Conservation (phyloP, 23 tunicate species). For the Halocynthia aurantium region DNA sequence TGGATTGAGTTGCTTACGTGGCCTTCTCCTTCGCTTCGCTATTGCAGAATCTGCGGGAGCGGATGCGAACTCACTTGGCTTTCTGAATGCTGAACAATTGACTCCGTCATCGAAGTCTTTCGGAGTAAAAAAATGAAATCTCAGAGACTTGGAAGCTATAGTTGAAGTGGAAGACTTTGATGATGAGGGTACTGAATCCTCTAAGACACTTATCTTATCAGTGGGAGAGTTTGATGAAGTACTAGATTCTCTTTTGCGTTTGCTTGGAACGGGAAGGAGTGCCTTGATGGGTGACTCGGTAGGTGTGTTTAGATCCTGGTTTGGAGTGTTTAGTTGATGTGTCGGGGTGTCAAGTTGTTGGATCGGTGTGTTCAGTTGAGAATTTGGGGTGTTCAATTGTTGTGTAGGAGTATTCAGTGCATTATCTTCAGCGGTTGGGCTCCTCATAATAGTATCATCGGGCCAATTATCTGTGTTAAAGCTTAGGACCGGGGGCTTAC, state of each 20-base stretch:
- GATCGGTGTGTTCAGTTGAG: conserved; percentile 18
- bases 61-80: conserved; percentile 51
- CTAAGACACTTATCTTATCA: conserved; percentile 4
- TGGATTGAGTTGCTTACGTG: conserved; percentile 43
- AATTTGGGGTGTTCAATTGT: conserved; percentile 12
- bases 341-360: conserved; percentile 44
- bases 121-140: conserved; percentile 53
- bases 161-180: conserved; percentile 4
- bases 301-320: conserved; percentile 52
- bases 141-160: conserved; percentile 5
- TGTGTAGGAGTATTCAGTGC: conserved; percentile 59
- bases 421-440: conserved; percentile 27
- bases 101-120: conserved; percentile 37
- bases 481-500: conserved; percentile 41
- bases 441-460: conserved; percentile 23
- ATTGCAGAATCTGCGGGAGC: conserved; percentile 14
- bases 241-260: conserved; percentile 18
- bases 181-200: not conserved
- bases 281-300: conserved; percentile 49
- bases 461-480: conserved; percentile 47
- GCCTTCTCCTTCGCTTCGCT: conserved; percentile 35
- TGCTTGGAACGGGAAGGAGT: conserved; percentile 31
- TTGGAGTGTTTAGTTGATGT: conserved; percentile 51
- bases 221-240: conserved; percentile 39
- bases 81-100: conserved; percentile 42